Evolutionary conservation across 2,113 vertebrate species (phyloP), one percentile per base, ranked within the genome.

Genomic region (Emydura subglobosa): DNA sequence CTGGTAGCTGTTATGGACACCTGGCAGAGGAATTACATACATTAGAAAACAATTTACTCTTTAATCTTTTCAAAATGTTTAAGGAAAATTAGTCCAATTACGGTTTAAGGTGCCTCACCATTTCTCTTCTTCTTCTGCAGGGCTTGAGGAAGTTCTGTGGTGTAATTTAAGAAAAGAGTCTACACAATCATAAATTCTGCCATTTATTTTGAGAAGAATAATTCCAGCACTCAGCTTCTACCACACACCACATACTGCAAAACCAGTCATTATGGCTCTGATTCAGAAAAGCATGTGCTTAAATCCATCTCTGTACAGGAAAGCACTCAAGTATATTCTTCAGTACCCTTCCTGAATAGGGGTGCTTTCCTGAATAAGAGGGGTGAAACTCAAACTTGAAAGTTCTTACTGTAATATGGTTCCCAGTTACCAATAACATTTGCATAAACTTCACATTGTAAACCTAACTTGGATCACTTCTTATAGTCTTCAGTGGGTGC

Each of bases 341-440:
- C 89, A 86, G 87, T 85, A 85, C 72, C 87, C 92, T 59, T 94
- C 91, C 83, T 86, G 89, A 54, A 94, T 86, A 83, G 76, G 86
- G 54, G 83, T 90, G 86, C 86, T 96, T 86, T 51, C 94, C 57
- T 72, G n/a, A 72, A 39, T 39, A n/a, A 65, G 65, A 39, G 72
- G 11, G 5, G 93, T 89, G 94, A 92, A 95, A 29, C 57, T 29
- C 82, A 91, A 81, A 91, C 91, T 90, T 94, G 90, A 94, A 88
- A 2, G 4, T 82, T 91, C 95, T 92, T 25, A 44, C 92, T 86
- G n/a, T n/a, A 55, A 54, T 79, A 59, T 88, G 85, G 88, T 97
- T 96, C 96, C 95, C 83, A 82, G 85, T 87, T 79, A 86, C 90
- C 44, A 92, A 90, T 97, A 97, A 95, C 89, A 92, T 29, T 22